phyloP scores from a whole-genome alignment of 2,113 vertebrate genomes.

The Dascyllus trimaculatus region DNA sequence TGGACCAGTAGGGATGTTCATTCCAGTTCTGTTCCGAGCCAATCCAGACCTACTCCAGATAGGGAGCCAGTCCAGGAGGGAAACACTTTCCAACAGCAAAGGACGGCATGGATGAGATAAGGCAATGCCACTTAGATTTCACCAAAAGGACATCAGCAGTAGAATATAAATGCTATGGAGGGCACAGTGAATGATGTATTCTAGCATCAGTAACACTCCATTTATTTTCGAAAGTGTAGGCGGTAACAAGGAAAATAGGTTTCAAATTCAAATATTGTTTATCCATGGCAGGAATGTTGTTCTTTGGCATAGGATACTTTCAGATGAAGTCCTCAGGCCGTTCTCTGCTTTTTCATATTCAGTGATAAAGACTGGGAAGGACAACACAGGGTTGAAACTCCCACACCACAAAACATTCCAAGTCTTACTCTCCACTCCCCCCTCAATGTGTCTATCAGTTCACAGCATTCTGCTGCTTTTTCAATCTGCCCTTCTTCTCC shows the following conservation, averaged over 20 bases:
- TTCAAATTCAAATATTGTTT: conserved; percentile 1
- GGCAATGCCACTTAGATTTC: conserved; percentile 34
- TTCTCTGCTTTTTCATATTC: conserved; percentile 13
- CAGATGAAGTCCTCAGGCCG: conserved; percentile 1
- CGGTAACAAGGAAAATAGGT: background rate
- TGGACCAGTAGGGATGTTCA: conserved; percentile 32
- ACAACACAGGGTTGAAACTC: conserved; percentile 43
- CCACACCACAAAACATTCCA: conserved; percentile 42
- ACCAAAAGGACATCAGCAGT: conserved; percentile 17
- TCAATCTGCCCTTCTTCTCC: conserved; percentile 59
- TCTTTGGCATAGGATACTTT: conserved; percentile 10
- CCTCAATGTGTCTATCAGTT: conserved; percentile 52
- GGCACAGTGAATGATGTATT: background rate
- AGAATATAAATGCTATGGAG: conserved; percentile 12
- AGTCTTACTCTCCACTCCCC: background rate
- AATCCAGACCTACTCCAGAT: conserved; percentile 37
- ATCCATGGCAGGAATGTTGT: background rate
- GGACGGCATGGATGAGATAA: conserved; percentile 43
- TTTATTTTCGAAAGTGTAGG: background rate
- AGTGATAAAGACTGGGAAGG: conserved; percentile 32
- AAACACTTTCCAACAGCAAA: conserved; percentile 28
- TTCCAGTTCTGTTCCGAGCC: conserved; percentile 40
- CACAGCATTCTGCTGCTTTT: conserved; percentile 48
- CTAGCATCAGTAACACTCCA: background rate
- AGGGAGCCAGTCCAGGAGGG: conserved; percentile 34